Evolutionary conservation across 1,140 invertebrate species (phyloP), one percentile per base, ranked within the genome.

Genomic region (Portunus trituberculatus): DNA sequence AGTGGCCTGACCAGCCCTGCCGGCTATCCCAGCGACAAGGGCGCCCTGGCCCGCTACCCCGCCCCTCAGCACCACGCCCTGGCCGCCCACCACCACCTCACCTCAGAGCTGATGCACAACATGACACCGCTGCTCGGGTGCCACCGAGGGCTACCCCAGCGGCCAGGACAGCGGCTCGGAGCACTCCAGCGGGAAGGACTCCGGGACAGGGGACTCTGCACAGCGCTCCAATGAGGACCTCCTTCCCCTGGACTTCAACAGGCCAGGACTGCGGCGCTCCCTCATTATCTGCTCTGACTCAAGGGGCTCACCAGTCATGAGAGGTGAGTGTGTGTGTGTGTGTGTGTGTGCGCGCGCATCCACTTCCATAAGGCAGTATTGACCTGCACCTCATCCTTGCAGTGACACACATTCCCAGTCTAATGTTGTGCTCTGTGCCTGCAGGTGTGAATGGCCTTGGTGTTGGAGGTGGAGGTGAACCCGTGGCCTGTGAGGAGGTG

Each of bases 161-260:
- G 87, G 90, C 29, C 96, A 96, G 82, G 97, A 97, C 97, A 97
- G 96, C 91, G 97, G 97, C 95, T 97, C 97, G 8, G 97, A 97
- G 94, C 97, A 97, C 96, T 97, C 97, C 25, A 96, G 96, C 91
- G 97, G 97, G 29, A 98, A 98, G 96, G 97, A 98, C 92, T 98
- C 97, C 96, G 97, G 97, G 20, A 98, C 97, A 67, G 98, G 98
- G 76, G 98, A 98, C 96, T 98, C 98, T 32, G 98, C 97, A 31
- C 98, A 98, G 96, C 97, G 97, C 95, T 98, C 97, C 94, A 98
- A 97, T 94, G 97, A 98, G 96, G 97, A 97, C 95, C 96, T 98
- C 84, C 97, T 97, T 20, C 95, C 96, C 46, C 82, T 95, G 32
- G 94, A 95, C 52, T 89, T 95, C 29, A 88, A 29, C 29, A 82